phyloP scores from a whole-genome alignment of 2,797 vertebrate genomes.

The Pelodytes ibericus region DNA sequence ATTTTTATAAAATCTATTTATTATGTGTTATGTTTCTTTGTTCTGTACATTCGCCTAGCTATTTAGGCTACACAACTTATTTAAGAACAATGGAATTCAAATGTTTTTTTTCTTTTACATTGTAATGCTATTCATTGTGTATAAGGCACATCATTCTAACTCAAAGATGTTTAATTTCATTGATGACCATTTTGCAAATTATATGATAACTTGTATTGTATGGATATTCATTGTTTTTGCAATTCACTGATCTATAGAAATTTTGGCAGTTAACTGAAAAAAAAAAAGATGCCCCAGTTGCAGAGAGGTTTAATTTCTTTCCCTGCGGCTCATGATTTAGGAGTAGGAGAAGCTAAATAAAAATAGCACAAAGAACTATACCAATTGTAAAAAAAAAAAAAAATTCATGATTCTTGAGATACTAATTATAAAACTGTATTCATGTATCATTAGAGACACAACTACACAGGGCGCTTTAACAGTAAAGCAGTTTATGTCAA shows the following conservation, averaged over 20 bases:
- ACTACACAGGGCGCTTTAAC: constrained; percentile 9
- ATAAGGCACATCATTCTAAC: no score
- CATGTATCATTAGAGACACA: constrained; percentile 17
- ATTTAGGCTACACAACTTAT: no score
- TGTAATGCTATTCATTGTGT: no score
- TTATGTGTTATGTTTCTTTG: no score
- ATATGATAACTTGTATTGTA: background rate
- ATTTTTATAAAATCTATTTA: no score
- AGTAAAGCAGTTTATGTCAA: constrained; percentile 17
- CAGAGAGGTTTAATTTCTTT: background rate
- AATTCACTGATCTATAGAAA: background rate
- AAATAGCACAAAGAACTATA: background rate
- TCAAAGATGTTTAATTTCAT: no score
- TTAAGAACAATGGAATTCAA: no score
- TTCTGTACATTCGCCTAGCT: no score
- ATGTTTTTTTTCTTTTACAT: no score
- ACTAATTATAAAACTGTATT: constrained; percentile 23
- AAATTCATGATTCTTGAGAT: background rate
- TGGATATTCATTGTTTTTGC: background rate
- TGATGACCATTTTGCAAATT: no score
- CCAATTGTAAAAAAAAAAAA: background rate
- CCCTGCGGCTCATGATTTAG: background rate
- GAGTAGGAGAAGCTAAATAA: background rate
- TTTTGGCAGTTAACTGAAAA: background rate
- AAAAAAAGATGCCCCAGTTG: constrained; percentile 1